Evolutionary conservation across 2,888 invertebrate species (phyloP).

Genomic region (Pimpla rufipes): DNA sequence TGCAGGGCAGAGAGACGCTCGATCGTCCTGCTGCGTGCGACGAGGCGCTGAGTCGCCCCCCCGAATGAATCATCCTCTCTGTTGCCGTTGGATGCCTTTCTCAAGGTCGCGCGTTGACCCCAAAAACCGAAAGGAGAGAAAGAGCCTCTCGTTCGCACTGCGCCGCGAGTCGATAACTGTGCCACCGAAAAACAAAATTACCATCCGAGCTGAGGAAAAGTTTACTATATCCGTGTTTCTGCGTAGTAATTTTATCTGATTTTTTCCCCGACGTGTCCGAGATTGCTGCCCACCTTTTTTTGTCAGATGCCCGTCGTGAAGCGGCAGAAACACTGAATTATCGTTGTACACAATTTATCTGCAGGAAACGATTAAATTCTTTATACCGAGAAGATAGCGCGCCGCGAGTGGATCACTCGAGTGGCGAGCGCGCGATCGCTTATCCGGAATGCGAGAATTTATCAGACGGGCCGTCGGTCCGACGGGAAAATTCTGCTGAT

Average conservation of each 20-base stretch:
- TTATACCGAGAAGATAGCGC: not conserved
- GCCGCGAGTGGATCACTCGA: not conserved
- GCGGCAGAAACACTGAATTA: not conserved
- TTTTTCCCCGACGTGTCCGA: too few species aligned
- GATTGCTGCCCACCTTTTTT: not conserved
- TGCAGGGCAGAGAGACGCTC: not conserved
- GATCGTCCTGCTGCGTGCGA: constrained; percentile 17
- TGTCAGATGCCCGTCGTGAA: not conserved
- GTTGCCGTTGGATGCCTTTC: constrained; percentile 65
- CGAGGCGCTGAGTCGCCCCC: too few species aligned
- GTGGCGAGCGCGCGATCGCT: not conserved
- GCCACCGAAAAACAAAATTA: too few species aligned
- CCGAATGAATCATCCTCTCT: constrained; percentile 64
- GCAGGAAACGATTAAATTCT: constrained; percentile 8
- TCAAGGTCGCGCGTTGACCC: constrained; percentile 78
- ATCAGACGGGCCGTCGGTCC: not conserved
- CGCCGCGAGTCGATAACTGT: not conserved
- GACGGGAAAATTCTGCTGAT: constrained; percentile 20
- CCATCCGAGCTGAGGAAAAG: too few species aligned
- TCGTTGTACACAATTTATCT: not conserved
- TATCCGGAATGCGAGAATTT: not conserved
- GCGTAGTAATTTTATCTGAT: too few species aligned
- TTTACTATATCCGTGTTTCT: too few species aligned
- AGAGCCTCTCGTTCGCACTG: constrained; percentile 50
- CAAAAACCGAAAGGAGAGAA: constrained; percentile 78